Evolutionary conservation across 2,113 vertebrate genomes (phyloP).

Genomic region (Burhinus bistriatus): DNA sequence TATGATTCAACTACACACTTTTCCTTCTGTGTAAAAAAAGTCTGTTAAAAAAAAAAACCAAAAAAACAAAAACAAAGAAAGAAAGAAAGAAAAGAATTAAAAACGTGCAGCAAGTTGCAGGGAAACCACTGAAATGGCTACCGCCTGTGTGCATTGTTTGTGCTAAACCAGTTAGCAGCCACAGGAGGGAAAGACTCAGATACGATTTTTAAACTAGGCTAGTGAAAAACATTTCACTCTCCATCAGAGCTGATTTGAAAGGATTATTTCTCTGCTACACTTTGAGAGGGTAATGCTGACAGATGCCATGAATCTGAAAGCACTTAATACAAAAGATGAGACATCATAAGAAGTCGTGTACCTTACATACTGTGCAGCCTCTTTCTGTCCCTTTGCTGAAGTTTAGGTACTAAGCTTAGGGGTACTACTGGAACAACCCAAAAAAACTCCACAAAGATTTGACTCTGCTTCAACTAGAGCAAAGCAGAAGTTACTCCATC

Average conservation of each 20-base stretch:
- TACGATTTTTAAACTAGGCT: neutral
- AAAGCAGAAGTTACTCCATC: neutral
- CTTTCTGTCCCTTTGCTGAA: neutral
- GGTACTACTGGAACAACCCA: neutral
- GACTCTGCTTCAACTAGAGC: neutral
- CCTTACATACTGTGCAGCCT: neutral
- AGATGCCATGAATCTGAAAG: neutral
- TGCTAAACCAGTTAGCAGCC: constrained; percentile 11
- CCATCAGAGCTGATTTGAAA: neutral
- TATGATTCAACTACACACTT: constrained; percentile 19
- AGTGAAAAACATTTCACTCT: neutral
- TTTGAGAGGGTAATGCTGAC: neutral
- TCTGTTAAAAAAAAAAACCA: neutral
- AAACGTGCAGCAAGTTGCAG: neutral
- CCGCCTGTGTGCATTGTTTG: neutral
- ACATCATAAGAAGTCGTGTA: neutral
- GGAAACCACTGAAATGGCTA: constrained; percentile 22
- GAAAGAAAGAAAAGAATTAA: neutral
- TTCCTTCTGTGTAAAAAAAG: neutral
- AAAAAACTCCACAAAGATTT: neutral
- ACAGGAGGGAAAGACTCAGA: neutral
- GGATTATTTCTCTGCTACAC: neutral
- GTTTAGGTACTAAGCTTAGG: neutral
- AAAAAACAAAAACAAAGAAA: neutral
- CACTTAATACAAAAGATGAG: neutral